Base-by-base conservation (phyloP, 2,113 vertebrate species). In the Alligator sinensis region DNA sequence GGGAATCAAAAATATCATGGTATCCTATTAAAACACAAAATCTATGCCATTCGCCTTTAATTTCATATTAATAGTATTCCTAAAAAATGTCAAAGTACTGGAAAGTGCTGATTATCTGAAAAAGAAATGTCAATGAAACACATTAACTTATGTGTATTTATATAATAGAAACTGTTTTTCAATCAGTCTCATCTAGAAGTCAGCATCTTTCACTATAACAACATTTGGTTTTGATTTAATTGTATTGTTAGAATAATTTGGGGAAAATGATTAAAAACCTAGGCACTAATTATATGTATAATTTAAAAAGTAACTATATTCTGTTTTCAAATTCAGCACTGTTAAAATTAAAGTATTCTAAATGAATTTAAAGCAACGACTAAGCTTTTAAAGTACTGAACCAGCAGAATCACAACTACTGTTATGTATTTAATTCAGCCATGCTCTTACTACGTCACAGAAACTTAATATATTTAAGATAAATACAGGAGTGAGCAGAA, bases 391-490 rank as follows among this genome's bases (percentile, higher is more conserved):
- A 58, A 87, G 27, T 24, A 38, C 58, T 72, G 57, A 47, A 24
- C n/a, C n/a, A 72, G 58, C 38, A 82, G 28, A 60, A 55, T 24
- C 80, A 77, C 68, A 82, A 57, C 72, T 82, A 68, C 34, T n/a
- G 72, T 82, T 72, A 57, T 27, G 86, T 25, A 11, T 68, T 87
- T 78, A 64, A 77, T 63, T 63, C 79, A 91, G 68, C 72, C 57
- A 47, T 17, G 21, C 74, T 60, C 28, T 87, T 87, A 54, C 57
- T 82, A 55, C 24, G 79, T 87, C 88, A 85, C 21, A 70, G 62
- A 91, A 91, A 91, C 58, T 70, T 77, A 91, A 91, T 82, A 83
- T 63, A 78, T 78, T 61, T 78, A 63, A 11, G 84, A 87, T 82
- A 91, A 82, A 87, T 82, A 82, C 82, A 87, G 74, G 63, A 80